These are phyloP conservation scores for Solenodon paradoxus DNA, from an alignment of 2,113 vertebrate species.

Conservation along the genomic window DNA sequence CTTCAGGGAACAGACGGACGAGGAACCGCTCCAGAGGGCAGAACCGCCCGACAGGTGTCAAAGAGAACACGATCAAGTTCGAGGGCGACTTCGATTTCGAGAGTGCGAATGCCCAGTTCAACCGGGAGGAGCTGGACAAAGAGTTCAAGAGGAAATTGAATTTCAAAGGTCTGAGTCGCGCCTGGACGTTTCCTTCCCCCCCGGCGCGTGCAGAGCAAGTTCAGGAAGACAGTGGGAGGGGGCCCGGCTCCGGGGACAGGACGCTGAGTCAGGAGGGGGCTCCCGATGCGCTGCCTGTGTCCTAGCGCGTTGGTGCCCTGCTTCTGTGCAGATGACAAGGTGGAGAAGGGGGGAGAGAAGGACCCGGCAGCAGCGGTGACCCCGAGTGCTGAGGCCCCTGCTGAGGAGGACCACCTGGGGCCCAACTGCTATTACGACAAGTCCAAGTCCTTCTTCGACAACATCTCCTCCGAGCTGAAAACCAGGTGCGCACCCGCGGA, in stretches of 20 bases:
- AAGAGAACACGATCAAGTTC: constrained; percentile 93
- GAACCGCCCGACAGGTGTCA: constrained; percentile 85
- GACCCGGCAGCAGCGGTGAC: constrained; percentile 85
- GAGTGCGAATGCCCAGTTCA: constrained; percentile 96
- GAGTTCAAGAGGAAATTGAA: constrained; percentile 88
- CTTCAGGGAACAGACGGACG: constrained; percentile 88
- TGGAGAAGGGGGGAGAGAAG: constrained; percentile 84
- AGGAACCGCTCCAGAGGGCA: constrained; percentile 92
- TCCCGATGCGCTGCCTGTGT: neutral
- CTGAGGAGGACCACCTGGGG: constrained; percentile 86
- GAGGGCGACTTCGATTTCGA: constrained; percentile 99
- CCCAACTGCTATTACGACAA: constrained; percentile 96
- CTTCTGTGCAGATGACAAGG: constrained; percentile 83
- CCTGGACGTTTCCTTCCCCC: too few species aligned
- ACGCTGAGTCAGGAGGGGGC: too few species aligned
- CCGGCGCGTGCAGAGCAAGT: too few species aligned
- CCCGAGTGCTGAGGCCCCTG: constrained; percentile 76
- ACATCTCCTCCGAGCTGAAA: constrained; percentile 94
- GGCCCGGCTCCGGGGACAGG: too few species aligned
- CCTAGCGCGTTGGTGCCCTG: neutral
- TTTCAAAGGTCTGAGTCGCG: constrained; percentile 89
- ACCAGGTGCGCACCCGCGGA: constrained; percentile 83
- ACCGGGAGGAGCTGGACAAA: constrained; percentile 92
- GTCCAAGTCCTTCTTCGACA: constrained; percentile 97
- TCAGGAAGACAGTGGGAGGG: too few species aligned